Percentiles rank a stretch among this genome's conserved stretches.
phyloP scores from a whole-genome alignment of 2,888 invertebrate species.

The Leptopilina syphax region DNA sequence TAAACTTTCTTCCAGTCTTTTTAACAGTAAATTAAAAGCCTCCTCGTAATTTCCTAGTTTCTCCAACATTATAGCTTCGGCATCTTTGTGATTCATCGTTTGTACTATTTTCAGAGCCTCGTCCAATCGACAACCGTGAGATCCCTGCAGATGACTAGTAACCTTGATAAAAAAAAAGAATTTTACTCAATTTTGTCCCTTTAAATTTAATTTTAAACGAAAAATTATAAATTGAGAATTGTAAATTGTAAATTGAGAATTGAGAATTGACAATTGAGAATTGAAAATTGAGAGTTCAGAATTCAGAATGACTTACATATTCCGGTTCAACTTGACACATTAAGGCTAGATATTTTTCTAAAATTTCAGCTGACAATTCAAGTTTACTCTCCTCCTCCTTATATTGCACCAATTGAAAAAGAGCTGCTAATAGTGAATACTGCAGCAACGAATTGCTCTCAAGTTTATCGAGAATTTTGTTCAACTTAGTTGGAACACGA shows the following conservation, averaged over 20 bases:
- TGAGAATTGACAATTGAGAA: no score
- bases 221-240: no score
- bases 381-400: slow-evolving; percentile 67
- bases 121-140: slow-evolving; percentile 80
- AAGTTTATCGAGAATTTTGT: slow-evolving; percentile 70
- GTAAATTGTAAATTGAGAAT: no score
- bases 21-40: slow-evolving; percentile 83
- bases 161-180: slow-evolving; percentile 59
- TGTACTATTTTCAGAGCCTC: slow-evolving; percentile 82
- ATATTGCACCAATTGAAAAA: slow-evolving; percentile 66
- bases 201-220: slow-evolving; percentile 21
- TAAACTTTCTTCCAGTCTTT: slow-evolving; percentile 72
- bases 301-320: slow-evolving; percentile 57
- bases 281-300: no score
- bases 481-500: slow-evolving; percentile 70
- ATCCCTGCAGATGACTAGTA: slow-evolving; percentile 68
- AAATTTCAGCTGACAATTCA: slow-evolving; percentile 68
- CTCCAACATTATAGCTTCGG: slow-evolving; percentile 86
- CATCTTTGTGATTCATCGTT: slow-evolving; percentile 81
- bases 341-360: slow-evolving; percentile 72
- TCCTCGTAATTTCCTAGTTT: slow-evolving; percentile 85
- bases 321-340: slow-evolving; percentile 74
- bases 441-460: slow-evolving; percentile 65
- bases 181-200: background rate
- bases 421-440: slow-evolving; percentile 66